Percentiles rank a stretch among this genome's conserved stretches.
Evolutionary conservation across 1,140 invertebrate genomes (phyloP).

Genomic region (Ceratosolen fusciceps): DNA sequence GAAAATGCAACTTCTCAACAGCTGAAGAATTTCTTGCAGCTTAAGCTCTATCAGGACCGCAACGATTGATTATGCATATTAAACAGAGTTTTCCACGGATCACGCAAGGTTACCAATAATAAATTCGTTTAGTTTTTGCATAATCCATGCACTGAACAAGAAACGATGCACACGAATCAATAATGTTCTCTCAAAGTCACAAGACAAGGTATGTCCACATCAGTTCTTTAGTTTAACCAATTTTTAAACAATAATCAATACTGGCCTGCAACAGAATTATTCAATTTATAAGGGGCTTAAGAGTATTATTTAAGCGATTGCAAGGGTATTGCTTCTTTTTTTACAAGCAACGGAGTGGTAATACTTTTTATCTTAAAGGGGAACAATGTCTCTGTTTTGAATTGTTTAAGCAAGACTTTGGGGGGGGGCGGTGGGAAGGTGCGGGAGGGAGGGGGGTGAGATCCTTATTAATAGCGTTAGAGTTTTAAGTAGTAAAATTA

Average conservation of each 20-base stretch:
- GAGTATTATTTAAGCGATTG: no score
- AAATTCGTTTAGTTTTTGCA: background rate
- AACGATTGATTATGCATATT: slow-evolving; percentile 1
- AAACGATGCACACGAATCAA: slow-evolving; percentile 6
- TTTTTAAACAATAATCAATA: background rate
- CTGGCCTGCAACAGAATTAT: slow-evolving; percentile 17
- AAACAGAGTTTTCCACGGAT: background rate
- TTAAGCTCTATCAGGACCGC: slow-evolving; percentile 30
- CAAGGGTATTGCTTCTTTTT: no score
- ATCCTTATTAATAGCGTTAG: no score
- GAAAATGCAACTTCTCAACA: background rate
- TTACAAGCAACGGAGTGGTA: no score
- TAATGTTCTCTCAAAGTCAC: background rate
- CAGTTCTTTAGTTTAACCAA: background rate
- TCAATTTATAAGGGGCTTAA: no score
- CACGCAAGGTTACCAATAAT: background rate
- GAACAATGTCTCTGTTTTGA: no score
- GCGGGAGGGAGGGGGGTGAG: no score
- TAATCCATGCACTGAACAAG: background rate
- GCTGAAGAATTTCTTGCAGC: background rate
- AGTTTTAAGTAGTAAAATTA: no score
- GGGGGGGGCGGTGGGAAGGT: no score
- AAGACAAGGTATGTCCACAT: background rate
- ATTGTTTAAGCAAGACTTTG: no score
- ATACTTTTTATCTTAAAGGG: no score